Conservation (phyloP, 2,888 invertebrate species). For the Drosophila nr. perissopoda region DNA sequence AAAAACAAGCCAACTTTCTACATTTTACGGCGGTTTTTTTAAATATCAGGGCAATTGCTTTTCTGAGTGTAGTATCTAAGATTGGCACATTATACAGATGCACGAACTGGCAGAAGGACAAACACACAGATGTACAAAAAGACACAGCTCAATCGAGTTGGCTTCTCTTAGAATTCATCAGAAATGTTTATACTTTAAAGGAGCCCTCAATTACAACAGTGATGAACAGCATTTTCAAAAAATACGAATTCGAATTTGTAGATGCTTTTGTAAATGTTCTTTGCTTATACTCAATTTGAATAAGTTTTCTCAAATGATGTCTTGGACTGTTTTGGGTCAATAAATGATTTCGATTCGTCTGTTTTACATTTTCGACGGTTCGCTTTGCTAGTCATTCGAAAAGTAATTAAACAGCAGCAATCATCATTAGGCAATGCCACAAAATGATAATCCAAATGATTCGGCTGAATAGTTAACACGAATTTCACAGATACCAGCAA, state of each 20-base stretch:
- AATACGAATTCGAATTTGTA: not conserved
- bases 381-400: constrained; percentile 42
- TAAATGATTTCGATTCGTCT: constrained; percentile 4
- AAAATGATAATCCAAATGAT: constrained; percentile 70
- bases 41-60: not conserved
- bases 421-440: constrained; percentile 76
- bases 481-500: constrained; percentile 57
- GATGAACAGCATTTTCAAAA: too few species aligned
- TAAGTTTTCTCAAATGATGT: not conserved
- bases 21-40: rapidly evolving
- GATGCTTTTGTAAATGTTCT: not conserved
- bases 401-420: constrained; percentile 65
- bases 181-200: not conserved
- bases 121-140: not conserved
- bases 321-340: not conserved
- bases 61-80: not conserved
- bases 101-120: not conserved
- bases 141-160: not conserved
- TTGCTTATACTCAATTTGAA: not conserved
- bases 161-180: not conserved
- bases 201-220: not conserved
- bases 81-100: not conserved
- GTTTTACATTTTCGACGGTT: constrained; percentile 1
- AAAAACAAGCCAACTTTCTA: not conserved
- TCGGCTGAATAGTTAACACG: constrained; percentile 64